A percentile compares a stretch with the other conserved stretches of the same genome.
phyloP scores from a whole-genome alignment of 2,113 vertebrate species.

The Campylomormyrus tamandua region DNA sequence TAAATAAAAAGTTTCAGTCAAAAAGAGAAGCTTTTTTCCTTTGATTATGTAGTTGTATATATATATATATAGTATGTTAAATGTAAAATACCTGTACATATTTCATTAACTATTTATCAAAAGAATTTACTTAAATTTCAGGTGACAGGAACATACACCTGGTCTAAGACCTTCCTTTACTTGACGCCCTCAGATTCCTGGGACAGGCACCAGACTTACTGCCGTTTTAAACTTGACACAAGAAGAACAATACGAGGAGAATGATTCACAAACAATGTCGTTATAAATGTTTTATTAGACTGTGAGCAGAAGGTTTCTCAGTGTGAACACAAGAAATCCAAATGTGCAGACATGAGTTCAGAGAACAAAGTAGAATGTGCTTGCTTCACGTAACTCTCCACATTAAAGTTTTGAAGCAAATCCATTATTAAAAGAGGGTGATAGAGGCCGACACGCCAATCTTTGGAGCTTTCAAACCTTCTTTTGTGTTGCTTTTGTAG shows the following conservation, averaged over 20 bases:
- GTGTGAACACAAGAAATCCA: not conserved
- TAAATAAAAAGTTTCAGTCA: not conserved
- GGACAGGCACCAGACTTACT: not conserved
- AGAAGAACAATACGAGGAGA: not conserved
- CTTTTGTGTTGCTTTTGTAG: not conserved
- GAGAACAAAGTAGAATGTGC: not conserved
- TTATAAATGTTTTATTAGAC: not conserved
- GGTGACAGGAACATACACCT: not conserved
- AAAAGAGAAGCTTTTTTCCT: not conserved
- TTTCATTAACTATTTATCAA: not conserved
- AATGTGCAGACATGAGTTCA: not conserved
- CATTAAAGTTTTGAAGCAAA: not conserved
- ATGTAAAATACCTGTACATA: too few relatives aligned
- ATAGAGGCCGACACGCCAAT: not conserved
- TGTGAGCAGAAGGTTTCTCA: not conserved
- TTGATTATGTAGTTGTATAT: not conserved
- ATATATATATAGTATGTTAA: too few relatives aligned
- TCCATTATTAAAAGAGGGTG: not conserved
- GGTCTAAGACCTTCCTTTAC: too few relatives aligned
- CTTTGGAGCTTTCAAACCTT: not conserved
- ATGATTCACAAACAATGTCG: not conserved
- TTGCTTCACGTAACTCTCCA: not conserved
- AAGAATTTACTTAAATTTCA: not conserved
- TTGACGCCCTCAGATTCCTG: not conserved
- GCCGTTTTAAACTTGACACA: not conserved